These are phyloP conservation scores for Florisuga fusca DNA, from an alignment of 2,797 vertebrate species.

Conservation along the genomic window DNA sequence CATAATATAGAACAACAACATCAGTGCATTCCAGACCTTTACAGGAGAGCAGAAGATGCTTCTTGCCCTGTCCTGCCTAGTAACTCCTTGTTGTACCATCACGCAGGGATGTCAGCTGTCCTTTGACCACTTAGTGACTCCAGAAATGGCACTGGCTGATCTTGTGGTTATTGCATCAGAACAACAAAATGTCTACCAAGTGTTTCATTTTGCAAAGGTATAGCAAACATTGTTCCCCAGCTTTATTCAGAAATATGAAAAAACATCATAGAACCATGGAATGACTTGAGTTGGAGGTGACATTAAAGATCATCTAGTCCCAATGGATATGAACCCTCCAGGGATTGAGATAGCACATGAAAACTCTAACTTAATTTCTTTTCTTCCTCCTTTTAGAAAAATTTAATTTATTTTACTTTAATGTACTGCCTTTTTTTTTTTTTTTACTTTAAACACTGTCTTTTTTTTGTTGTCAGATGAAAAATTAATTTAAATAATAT, in stretches of 20 bases:
- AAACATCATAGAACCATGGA: background rate
- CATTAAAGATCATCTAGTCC: too few relatives aligned
- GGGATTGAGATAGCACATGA: background rate
- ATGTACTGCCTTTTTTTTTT: too few relatives aligned
- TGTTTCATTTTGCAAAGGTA: background rate
- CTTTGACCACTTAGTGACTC: background rate
- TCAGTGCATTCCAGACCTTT: background rate
- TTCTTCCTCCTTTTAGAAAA: background rate
- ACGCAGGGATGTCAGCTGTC: background rate
- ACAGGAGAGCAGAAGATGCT: background rate
- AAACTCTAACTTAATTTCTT: background rate
- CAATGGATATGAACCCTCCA: background rate
- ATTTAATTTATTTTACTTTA: background rate
- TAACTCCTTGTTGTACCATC: background rate
- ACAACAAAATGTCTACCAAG: background rate
- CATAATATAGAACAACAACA: background rate
- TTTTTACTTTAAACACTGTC: too few relatives aligned
- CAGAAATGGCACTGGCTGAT: background rate
- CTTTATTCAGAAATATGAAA: background rate
- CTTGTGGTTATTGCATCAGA: background rate
- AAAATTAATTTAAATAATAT: background rate
- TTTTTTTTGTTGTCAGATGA: background rate
- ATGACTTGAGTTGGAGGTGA: too few relatives aligned
- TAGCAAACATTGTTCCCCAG: background rate
- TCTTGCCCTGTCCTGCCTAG: background rate